Conservation (phyloP, 2,113 vertebrate species). For the Fregetta grallaria region DNA sequence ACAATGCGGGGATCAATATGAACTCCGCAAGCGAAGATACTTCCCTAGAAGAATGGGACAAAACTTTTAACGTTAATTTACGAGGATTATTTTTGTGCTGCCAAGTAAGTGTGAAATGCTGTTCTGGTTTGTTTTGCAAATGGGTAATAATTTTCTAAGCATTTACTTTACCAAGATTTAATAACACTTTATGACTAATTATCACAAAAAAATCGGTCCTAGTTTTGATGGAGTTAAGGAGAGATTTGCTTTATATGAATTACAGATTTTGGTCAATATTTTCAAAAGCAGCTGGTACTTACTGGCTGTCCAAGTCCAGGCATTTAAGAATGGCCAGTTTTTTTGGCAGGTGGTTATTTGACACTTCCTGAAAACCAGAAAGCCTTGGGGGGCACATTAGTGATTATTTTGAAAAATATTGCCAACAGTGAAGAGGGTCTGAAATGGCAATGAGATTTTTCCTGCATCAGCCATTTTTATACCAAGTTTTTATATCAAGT, state of each 20-base stretch:
- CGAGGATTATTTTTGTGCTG: constrained; percentile 83
- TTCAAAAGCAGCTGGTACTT: neutral
- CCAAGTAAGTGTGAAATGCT: constrained; percentile 67
- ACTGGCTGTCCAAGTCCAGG: neutral
- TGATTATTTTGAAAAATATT: neutral
- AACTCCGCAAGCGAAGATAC: constrained; percentile 83
- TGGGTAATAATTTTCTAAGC: neutral
- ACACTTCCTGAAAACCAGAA: neutral
- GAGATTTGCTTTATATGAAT: neutral
- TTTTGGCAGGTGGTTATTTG: neutral
- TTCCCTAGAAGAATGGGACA: constrained; percentile 80
- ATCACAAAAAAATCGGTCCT: neutral
- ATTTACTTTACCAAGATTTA: neutral
- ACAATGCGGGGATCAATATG: constrained; percentile 82
- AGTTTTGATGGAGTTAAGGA: neutral
- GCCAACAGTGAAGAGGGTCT: neutral
- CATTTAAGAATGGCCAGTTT: neutral
- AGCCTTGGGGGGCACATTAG: neutral
- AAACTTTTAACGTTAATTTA: constrained; percentile 80
- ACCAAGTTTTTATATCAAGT: constrained; percentile 67
- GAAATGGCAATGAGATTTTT: constrained; percentile 7
- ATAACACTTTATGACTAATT: neutral
- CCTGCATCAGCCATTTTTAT: constrained; percentile 57
- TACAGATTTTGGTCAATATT: neutral
- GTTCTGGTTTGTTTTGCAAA: neutral